A percentile compares a stretch with the other conserved stretches of the same genome.
These are phyloP conservation scores for Pogonomyrmex californicus DNA, from an alignment of 1,140 invertebrate genomes.

Conservation along the genomic window DNA sequence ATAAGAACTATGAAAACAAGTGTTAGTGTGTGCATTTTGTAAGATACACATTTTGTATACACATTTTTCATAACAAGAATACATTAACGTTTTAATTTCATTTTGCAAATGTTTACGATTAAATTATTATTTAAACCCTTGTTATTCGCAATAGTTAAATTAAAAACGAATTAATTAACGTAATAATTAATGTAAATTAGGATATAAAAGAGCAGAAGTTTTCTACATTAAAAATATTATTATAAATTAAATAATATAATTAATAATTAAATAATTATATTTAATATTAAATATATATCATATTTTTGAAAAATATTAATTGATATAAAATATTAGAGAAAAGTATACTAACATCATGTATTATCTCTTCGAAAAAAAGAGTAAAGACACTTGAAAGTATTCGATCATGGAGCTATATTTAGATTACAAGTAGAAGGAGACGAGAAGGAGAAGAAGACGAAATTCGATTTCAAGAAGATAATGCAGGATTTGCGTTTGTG, in stretches of 20 bases:
- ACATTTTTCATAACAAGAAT: too few species aligned
- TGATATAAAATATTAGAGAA: neutral
- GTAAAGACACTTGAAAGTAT: neutral
- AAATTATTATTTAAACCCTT: neutral
- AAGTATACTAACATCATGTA: neutral
- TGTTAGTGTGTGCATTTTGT: neutral
- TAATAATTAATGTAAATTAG: conserved; percentile 16
- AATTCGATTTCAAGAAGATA: conserved; percentile 32
- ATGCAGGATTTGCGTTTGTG: conserved; percentile 9
- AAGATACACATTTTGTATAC: neutral
- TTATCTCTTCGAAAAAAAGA: neutral
- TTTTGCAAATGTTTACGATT: neutral
- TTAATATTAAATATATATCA: neutral
- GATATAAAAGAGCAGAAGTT: neutral
- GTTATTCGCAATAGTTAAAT: neutral
- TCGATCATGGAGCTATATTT: neutral
- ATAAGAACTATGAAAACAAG: neutral
- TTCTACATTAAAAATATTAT: neutral
- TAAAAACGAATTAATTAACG: neutral
- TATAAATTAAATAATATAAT: neutral
- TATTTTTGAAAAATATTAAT: too few species aligned
- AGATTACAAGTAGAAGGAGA: neutral
- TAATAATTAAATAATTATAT: neutral
- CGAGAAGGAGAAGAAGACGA: neutral
- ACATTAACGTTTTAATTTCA: neutral